These are phyloP conservation scores for Litoditis marina DNA, from an alignment of 2,888 invertebrate species.

Conservation along the genomic window DNA sequence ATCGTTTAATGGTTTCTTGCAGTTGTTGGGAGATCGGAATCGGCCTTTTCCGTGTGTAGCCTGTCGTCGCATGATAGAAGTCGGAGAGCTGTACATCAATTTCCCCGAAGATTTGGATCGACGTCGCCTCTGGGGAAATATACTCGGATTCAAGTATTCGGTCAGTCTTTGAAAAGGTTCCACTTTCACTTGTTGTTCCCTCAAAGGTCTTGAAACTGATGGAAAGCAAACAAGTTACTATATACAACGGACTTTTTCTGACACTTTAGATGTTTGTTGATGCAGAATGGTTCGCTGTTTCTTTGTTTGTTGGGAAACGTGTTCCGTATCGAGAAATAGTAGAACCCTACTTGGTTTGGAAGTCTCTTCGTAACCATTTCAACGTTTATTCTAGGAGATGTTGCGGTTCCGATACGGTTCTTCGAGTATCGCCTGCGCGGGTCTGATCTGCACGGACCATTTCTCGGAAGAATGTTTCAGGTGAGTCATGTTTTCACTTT, in stretches of 20 bases:
- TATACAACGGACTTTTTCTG: no score
- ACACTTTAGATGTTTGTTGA: no score
- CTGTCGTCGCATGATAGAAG: conserved; percentile 33
- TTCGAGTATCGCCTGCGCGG: conserved; percentile 16
- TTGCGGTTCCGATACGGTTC: conserved; percentile 18
- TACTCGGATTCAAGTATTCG: conserved; percentile 46
- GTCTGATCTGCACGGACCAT: conserved; percentile 44
- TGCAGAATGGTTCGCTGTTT: background rate
- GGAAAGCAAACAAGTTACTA: no score
- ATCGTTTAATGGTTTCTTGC: no score
- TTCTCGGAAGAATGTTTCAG: conserved; percentile 45
- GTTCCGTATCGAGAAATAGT: no score
- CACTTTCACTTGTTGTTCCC: no score
- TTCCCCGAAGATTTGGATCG: conserved; percentile 48
- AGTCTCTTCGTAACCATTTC: no score
- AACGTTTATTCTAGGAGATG: conserved; percentile 29
- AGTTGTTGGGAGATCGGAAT: no score
- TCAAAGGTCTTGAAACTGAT: no score
- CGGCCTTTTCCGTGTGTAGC: conserved; percentile 37
- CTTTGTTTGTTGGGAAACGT: no score
- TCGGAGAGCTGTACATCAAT: conserved; percentile 44
- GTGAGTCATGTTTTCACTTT: no score
- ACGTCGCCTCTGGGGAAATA: conserved; percentile 44
- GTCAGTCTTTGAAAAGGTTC: conserved; percentile 16
- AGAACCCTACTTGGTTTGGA: no score